Conservation (phyloP, 2,888 invertebrate species). For the Allacma fusca region DNA sequence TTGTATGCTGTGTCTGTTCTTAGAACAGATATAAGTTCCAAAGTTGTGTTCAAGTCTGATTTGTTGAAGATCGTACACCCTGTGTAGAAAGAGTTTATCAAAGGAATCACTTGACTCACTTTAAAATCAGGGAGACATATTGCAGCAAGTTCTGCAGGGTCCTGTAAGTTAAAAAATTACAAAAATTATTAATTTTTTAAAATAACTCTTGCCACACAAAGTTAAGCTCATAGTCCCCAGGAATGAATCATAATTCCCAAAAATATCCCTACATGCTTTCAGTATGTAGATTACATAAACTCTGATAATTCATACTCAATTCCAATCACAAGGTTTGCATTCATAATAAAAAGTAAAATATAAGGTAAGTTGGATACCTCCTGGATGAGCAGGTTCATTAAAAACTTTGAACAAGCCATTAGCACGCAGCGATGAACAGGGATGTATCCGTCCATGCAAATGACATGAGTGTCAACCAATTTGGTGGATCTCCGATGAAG, state of each 20-base stretch:
- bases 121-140: conserved; percentile 48
- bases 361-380: conserved; percentile 35
- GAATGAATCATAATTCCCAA: background rate
- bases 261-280: background rate
- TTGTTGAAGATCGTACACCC: conserved; percentile 38
- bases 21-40: conserved; percentile 34
- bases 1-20: conserved; percentile 27
- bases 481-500: conserved; percentile 39
- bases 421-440: conserved; percentile 52
- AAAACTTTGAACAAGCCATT: conserved; percentile 50
- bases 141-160: conserved; percentile 47
- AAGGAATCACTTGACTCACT: conserved; percentile 42
- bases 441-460: conserved; percentile 53
- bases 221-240: background rate
- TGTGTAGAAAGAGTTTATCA: conserved; percentile 44
- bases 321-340: too few species aligned
- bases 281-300: too few species aligned
- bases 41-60: conserved; percentile 19
- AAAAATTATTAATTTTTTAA: too few species aligned
- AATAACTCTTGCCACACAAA: too few species aligned
- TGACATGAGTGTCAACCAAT: conserved; percentile 48
- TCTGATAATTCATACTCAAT: too few species aligned
- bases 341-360: too few species aligned
- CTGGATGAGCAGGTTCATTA: conserved; percentile 44
- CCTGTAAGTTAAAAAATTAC: conserved; percentile 39